phyloP scores from a whole-genome alignment of 2,888 invertebrate species.

The Micoletzkya japonica region DNA sequence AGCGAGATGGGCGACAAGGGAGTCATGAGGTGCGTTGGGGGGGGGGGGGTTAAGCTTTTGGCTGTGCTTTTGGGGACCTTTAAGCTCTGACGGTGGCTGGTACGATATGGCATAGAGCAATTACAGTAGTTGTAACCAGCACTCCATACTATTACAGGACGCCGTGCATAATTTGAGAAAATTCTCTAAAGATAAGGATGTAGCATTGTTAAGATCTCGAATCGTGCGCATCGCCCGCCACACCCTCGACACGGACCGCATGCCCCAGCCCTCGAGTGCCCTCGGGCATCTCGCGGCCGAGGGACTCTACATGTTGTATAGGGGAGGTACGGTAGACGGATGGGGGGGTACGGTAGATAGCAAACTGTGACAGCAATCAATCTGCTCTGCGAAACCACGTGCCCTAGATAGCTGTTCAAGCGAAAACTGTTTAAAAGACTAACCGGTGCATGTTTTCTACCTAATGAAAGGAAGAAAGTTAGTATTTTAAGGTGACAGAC shows the following conservation, averaged over 20 bases:
- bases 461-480: no score
- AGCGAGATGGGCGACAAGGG: slow-evolving; percentile 6
- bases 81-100: neutral
- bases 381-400: no score
- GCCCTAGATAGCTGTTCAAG: no score
- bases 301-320: slow-evolving; percentile 8
- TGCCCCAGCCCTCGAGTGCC: slow-evolving; percentile 1
- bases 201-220: slow-evolving; percentile 36
- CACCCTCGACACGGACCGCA: neutral
- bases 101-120: no score
- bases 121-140: no score
- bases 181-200: slow-evolving; percentile 64
- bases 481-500: no score
- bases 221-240: slow-evolving; percentile 7
- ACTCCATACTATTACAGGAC: no score
- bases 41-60: neutral
- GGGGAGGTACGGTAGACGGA: neutral
- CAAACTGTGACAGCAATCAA: no score
- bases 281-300: slow-evolving; percentile 12
- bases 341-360: neutral
- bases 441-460: no score
- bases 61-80: neutral
- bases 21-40: neutral
- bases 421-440: no score
- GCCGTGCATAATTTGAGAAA: no score